Evolutionary conservation across 2,888 invertebrate genomes (phyloP), one percentile per base, ranked within the genome.

Genomic region (Phengaris alcon): DNA sequence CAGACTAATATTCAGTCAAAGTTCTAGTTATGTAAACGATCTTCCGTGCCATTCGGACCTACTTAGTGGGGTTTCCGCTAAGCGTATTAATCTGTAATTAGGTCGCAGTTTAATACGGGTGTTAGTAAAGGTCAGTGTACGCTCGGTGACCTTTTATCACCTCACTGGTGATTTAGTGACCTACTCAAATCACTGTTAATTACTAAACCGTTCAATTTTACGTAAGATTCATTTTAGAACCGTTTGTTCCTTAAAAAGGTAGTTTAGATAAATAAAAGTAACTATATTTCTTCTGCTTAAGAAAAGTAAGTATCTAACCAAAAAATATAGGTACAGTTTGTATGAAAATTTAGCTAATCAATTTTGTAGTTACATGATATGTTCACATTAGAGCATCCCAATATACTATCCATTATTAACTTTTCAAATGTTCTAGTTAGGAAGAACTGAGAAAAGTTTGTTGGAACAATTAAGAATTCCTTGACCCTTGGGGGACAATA

Each of bases 21-120:
- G 3, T 35, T 3, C 86, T 87, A 84, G 82, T 82, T 82, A 83
- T 83, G 82, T 82, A 81, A 84, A 78, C 85, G 86, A 84, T 84
- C 84, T 87, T 87, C 86, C 87, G 85, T 86, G 90, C 89, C 86
- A 88, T 91, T 90, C 87, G 89, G 90, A 90, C 91, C 89, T 84
- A 88, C 90, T 90, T 92, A 89, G 92, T 92, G 91, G 91, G 93
- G 93, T 93, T 93, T 93, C 93, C 89, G 88, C 87, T 93, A 93
- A 91, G 89, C 90, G 92, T 89, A 93, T 93, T 93, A 93, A 93
- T 93, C 87, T 88, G 85, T 90, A 93, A 93, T 93, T 93, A 90
- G 93, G 93, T 93, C 93, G 85, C 88, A 88, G 88, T 89, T 83
- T 90, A 90, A 91, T 90, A 86, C 87, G 83, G 81, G 85, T 88